Conservation (phyloP, 2,113 vertebrate species). For the Fukomys damarensis region DNA sequence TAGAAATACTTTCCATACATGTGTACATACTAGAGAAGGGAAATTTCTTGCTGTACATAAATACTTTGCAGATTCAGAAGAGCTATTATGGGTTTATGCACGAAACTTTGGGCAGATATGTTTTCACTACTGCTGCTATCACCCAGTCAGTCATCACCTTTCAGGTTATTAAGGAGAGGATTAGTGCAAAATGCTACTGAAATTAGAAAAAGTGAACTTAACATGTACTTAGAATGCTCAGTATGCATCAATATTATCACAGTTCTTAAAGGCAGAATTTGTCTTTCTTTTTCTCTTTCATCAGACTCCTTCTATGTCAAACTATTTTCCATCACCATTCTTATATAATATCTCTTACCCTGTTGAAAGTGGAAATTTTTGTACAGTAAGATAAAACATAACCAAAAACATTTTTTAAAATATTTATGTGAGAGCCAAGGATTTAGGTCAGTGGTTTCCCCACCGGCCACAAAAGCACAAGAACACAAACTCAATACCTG, state of each 20-base stretch:
- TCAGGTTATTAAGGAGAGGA: not conserved
- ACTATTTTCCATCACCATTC: too few species aligned
- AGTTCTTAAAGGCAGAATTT: too few species aligned
- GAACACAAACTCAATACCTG: too few species aligned
- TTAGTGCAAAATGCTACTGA: not conserved
- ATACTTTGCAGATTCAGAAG: not conserved
- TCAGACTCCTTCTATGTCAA: too few species aligned
- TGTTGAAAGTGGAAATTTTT: too few species aligned
- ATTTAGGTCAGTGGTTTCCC: too few species aligned
- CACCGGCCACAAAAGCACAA: too few species aligned
- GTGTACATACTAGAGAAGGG: not conserved
- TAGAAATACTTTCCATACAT: not conserved
- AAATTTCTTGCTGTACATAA: not conserved
- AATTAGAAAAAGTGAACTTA: not conserved
- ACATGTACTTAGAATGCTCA: not conserved
- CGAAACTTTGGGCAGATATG: not conserved
- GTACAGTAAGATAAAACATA: too few species aligned
- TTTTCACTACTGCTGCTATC: not conserved
- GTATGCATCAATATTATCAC: not conserved
- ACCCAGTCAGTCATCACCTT: not conserved
- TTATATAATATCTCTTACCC: too few species aligned
- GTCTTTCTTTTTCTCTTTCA: too few species aligned
- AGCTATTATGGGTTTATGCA: not conserved
- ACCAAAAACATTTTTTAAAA: too few species aligned
- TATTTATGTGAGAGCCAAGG: too few species aligned